Base-by-base conservation (phyloP, 2,797 vertebrate species). In the Mormyrus proboscirostris region DNA sequence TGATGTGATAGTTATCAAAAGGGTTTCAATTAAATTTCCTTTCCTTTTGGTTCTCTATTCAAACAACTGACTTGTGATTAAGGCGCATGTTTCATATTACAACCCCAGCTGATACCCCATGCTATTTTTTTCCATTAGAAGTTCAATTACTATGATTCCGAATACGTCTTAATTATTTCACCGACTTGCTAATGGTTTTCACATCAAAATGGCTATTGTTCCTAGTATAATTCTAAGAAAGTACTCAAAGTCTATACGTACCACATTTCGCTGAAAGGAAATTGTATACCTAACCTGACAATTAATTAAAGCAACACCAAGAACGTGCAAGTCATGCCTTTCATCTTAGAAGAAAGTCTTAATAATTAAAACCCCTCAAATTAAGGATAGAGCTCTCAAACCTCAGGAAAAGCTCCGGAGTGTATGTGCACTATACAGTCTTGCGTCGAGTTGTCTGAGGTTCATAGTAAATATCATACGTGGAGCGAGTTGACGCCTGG, bases 281-380 rank as follows among this genome's bases (percentile, higher is more conserved):
- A 86, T 38, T 25, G 4, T 87, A 87, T 49, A 62, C 44, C 49
- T 86, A 51, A 69, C 53, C 55, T 89, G 53, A n/a, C 82, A n/a
- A 51, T 51, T 19, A 38, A 86, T 89, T 65, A 86, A 69, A 38
- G 59, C 22, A 86, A 86, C 16, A 55, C 29, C 44, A 38, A 69
- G 79, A 62, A 65, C 83, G 50, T 50, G 55, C 41, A 49, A 38
- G 29, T 62, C 29, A 69, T 65, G 1, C 7, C 49, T 89, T 87
- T 86, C 59, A 73, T 76, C 86, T 51, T 73, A 25, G 49, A 73
- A 73, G 62, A 86, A 89, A 89, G 59, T 53, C 33, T 44, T 79
- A 89, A 89, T 87, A 76, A 89, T 41, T 73, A 53, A 55, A 49
- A 53, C 62, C 85, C 65, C 19, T 89, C 85, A 76, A 89, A 76